Evolutionary conservation across 1,140 invertebrate species (phyloP).

Genomic region (Neodiprion pinetum): DNA sequence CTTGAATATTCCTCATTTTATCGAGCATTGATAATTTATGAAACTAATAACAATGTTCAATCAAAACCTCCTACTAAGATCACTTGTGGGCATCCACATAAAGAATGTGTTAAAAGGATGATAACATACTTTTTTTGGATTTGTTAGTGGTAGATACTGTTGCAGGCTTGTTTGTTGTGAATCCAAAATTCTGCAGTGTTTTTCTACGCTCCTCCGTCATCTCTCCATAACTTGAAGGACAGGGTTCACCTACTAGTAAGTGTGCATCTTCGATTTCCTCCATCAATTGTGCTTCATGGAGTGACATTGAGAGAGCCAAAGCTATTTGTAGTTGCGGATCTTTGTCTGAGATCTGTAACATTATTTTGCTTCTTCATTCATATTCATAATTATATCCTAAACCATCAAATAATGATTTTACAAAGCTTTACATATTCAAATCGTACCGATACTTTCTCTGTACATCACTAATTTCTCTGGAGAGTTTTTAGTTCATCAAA

Average conservation of each 20-base stretch:
- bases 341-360: constrained; percentile 37
- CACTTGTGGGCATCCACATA: no score
- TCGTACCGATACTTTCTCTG: constrained; percentile 14
- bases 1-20: no score
- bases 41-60: no score
- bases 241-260: constrained; percentile 27
- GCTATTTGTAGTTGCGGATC: constrained; percentile 60
- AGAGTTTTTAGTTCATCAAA: no score
- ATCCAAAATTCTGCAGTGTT: constrained; percentile 54
- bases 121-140: constrained; percentile 42
- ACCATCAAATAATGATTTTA: constrained; percentile 15
- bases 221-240: constrained; percentile 26
- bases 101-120: no score
- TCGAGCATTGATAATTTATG: no score
- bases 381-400: constrained; percentile 21
- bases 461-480: no score
- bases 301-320: constrained; percentile 60
- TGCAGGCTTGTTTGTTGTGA: constrained; percentile 45
- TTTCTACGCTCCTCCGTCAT: constrained; percentile 34
- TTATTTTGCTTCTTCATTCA: neutral
- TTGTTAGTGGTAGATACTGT: constrained; percentile 26
- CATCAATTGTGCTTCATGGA: constrained; percentile 56
- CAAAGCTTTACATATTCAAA: constrained; percentile 18
- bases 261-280: constrained; percentile 49
- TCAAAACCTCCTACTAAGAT: no score